Evolutionary conservation across 2,888 invertebrate species (phyloP).

Genomic region (Julus scanicus): DNA sequence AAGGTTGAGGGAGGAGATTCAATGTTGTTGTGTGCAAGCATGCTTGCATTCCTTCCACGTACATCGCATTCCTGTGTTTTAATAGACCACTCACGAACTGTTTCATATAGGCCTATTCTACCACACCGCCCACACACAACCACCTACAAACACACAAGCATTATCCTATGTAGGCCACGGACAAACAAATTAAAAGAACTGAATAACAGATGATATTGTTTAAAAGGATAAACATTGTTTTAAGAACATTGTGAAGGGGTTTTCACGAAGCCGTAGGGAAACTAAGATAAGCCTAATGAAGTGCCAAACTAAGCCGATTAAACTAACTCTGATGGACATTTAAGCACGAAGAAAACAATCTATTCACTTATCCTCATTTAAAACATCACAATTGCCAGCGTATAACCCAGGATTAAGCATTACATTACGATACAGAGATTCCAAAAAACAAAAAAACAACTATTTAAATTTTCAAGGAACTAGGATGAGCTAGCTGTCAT

Average conservation of each 20-base stretch:
- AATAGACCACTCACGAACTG: conserved; percentile 29
- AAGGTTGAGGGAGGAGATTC: conserved; percentile 24
- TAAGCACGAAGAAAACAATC: neutral
- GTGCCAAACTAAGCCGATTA: neutral
- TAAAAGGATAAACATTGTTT: neutral
- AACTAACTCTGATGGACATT: neutral
- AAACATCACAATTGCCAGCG: neutral
- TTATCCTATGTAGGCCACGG: conserved; percentile 18
- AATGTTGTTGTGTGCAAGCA: neutral
- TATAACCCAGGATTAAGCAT: neutral
- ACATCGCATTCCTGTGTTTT: conserved; percentile 43
- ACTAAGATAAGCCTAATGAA: neutral
- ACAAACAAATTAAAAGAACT: neutral
- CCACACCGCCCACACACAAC: neutral
- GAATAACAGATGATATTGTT: conserved; percentile 22
- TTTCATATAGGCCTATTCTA: conserved; percentile 21
- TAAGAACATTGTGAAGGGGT: neutral
- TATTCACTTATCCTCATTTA: neutral
- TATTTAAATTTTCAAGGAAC: neutral
- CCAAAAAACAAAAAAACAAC: neutral
- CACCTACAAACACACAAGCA: neutral
- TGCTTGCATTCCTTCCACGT: conserved; percentile 42
- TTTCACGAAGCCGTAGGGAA: neutral
- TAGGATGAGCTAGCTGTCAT: neutral
- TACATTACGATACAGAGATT: neutral